phyloP scores from a whole-genome alignment of 2,888 invertebrate genomes.

The Euplexia lucipara region DNA sequence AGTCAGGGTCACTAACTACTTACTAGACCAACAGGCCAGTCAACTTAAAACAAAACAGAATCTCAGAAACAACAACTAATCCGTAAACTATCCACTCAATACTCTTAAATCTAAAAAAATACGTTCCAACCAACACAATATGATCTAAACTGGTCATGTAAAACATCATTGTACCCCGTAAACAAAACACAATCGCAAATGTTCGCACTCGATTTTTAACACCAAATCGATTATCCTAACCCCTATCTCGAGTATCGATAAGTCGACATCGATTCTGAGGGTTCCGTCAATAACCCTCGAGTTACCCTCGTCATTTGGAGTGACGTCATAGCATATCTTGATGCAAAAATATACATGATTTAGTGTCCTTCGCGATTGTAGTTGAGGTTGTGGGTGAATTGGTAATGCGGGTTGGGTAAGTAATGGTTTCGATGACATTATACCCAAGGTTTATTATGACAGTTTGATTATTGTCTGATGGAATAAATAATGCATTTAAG shows the following conservation, averaged over 20 bases:
- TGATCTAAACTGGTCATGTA: background rate
- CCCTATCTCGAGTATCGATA: constrained; percentile 51
- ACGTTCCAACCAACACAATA: background rate
- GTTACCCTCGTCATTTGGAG: constrained; percentile 59
- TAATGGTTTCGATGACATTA: constrained; percentile 1
- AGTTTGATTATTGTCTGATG: constrained; percentile 19
- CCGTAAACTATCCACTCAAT: too few species aligned
- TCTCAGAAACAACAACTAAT: too few species aligned
- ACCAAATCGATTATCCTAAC: constrained; percentile 54
- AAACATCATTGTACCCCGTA: background rate
- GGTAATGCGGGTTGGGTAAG: constrained; percentile 22
- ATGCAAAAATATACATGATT: constrained; percentile 62
- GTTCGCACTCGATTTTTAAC: constrained; percentile 36
- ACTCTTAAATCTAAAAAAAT: constrained; percentile 3
- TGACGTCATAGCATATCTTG: constrained; percentile 56
- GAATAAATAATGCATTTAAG: background rate
- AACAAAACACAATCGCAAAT: constrained; percentile 18
- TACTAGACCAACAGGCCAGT: too few species aligned
- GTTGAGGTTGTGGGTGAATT: constrained; percentile 21
- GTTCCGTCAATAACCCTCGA: constrained; percentile 54
- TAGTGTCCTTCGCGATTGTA: constrained; percentile 41
- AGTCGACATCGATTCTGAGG: constrained; percentile 49
- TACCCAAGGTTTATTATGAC: background rate
- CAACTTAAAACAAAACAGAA: too few species aligned
- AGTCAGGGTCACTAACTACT: too few species aligned